These are phyloP conservation scores for Procavia capensis DNA, from an alignment of 2,113 vertebrate genomes.

Conservation along the genomic window DNA sequence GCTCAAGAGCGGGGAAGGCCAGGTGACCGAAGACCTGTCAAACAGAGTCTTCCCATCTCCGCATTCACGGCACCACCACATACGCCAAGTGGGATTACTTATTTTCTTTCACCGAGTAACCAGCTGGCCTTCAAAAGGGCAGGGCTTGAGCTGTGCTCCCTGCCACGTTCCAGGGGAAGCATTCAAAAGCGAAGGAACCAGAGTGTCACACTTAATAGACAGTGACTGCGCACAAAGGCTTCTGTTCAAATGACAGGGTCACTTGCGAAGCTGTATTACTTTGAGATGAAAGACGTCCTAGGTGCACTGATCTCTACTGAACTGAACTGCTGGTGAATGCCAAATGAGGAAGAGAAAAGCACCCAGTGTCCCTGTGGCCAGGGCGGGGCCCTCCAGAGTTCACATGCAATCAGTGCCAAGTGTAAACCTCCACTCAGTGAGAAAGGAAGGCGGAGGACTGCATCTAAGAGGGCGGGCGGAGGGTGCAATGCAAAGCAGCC, in stretches of 20 bases:
- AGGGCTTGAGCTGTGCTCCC: background rate
- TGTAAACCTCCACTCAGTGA: background rate
- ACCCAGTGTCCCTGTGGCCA: background rate
- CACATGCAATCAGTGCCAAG: background rate
- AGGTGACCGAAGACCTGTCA: background rate
- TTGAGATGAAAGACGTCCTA: conserved; percentile 38
- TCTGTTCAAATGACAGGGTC: conserved; percentile 38
- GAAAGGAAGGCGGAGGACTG: background rate
- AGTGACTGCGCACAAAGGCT: conserved; percentile 29
- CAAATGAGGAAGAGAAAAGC: conserved; percentile 56
- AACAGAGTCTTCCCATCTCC: background rate
- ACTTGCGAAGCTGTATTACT: conserved; percentile 4
- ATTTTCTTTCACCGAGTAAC: background rate
- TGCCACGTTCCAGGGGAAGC: background rate
- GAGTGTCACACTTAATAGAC: background rate
- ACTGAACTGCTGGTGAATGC: conserved; percentile 16
- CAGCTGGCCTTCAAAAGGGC: background rate
- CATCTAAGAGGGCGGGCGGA: background rate
- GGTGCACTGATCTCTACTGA: background rate
- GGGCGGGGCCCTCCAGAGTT: background rate
- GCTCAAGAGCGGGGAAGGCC: background rate
- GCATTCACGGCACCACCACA: too few species aligned
- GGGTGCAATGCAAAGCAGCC: background rate
- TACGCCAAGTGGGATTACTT: background rate
- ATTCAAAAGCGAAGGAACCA: background rate